Evolutionary conservation across 2,113 vertebrate genomes (phyloP).

Genomic region (Notiomystis cincta): DNA sequence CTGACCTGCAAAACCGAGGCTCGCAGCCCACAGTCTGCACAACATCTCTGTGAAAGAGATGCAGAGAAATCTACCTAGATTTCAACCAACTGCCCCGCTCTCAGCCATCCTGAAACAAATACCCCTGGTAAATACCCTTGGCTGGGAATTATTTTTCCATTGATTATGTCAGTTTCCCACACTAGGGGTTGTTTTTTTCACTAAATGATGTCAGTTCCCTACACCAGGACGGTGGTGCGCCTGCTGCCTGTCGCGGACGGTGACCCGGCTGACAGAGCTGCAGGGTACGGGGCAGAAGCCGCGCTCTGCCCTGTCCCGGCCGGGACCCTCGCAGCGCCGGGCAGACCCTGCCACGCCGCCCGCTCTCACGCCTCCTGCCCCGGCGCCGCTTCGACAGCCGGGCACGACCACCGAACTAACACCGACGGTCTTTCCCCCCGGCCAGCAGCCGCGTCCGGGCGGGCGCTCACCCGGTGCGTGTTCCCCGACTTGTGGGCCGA

Average conservation of each 20-base stretch:
- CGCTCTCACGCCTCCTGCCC: background rate
- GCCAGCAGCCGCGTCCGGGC: background rate
- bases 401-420: background rate
- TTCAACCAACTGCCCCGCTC: background rate
- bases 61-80: background rate
- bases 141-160: rapidly evolving
- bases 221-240: rapidly evolving
- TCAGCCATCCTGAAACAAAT: background rate
- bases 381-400: background rate
- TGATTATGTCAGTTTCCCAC: rapidly evolving
- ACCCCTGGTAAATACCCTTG: rapidly evolving
- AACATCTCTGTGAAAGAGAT: rapidly evolving
- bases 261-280: background rate
- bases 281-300: background rate
- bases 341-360: background rate
- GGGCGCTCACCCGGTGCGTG: slow-evolving; percentile 83
- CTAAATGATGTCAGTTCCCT: rapidly evolving
- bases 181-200: too few species aligned
- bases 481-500: slow-evolving; percentile 88
- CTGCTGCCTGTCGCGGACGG: rapidly evolving
- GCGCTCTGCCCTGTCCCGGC: rapidly evolving
- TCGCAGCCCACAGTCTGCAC: rapidly evolving
- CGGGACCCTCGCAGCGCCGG: background rate
- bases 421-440: background rate
- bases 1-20: rapidly evolving